Conservation (phyloP, 1,140 invertebrate genomes). For the Leptonema lineaticorne region DNA sequence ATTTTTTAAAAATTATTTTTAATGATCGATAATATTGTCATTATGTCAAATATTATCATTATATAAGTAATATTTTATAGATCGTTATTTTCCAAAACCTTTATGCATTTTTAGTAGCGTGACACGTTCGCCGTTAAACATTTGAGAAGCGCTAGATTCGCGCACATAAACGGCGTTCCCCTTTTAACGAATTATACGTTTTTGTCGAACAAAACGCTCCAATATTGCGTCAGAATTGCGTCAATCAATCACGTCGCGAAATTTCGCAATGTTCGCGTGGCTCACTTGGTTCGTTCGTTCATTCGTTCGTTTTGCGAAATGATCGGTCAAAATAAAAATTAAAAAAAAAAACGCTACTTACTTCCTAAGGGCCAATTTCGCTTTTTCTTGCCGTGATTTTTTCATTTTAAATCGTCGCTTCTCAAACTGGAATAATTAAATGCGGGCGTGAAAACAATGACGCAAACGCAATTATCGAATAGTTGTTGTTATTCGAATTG, state of each 20-base stretch:
- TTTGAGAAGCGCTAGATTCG: too few species aligned
- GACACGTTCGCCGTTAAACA: too few species aligned
- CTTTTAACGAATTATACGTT: constrained; percentile 9
- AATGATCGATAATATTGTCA: too few species aligned
- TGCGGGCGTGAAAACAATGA: neutral
- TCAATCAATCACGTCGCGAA: constrained; percentile 23
- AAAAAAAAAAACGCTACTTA: too few species aligned
- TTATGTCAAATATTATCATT: too few species aligned
- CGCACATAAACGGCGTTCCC: neutral
- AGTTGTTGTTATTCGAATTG: constrained; percentile 10
- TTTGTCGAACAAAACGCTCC: constrained; percentile 19
- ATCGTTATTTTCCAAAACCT: too few species aligned
- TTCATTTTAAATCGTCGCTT: neutral
- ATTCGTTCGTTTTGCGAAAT: neutral
- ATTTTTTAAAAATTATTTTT: too few species aligned
- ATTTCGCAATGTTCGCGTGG: neutral
- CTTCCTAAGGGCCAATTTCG: too few species aligned
- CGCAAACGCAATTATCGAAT: constrained; percentile 10
- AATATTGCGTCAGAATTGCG: constrained; percentile 22
- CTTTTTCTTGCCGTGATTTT: too few species aligned
- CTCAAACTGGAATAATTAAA: neutral
- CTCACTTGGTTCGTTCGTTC: neutral
- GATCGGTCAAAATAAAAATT: too few species aligned
- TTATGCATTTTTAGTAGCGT: too few species aligned
- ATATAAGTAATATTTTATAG: too few species aligned